Conservation (phyloP, 2,113 vertebrate genomes). For the Loxodonta africana region DNA sequence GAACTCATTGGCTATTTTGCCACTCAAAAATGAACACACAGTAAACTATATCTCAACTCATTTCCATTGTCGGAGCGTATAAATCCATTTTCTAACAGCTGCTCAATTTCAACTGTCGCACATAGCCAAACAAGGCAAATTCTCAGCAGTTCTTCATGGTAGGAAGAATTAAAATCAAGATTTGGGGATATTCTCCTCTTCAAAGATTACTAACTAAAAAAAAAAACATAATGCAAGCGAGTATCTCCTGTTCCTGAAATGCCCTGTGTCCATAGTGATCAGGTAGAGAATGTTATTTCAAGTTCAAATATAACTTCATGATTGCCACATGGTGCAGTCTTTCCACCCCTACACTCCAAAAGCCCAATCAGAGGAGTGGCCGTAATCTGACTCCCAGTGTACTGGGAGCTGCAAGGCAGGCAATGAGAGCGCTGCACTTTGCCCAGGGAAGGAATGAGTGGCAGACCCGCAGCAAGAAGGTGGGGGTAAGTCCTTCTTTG, state of each 20-base stretch:
- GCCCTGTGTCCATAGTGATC: slow-evolving; percentile 64
- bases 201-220: slow-evolving; percentile 30
- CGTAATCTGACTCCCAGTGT: slow-evolving; percentile 85
- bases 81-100: not conserved
- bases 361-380: slow-evolving; percentile 85
- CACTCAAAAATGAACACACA: not conserved
- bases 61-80: not conserved
- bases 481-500: slow-evolving; percentile 88
- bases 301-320: slow-evolving; percentile 82
- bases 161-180: not conserved
- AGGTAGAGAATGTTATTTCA: slow-evolving; percentile 79
- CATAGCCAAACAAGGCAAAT: not conserved
- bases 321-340: slow-evolving; percentile 75
- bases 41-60: not conserved
- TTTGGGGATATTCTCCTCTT: not conserved
- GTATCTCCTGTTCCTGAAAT: slow-evolving; percentile 39
- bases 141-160: not conserved
- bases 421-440: slow-evolving; percentile 78
- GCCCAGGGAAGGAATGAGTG: slow-evolving; percentile 88
- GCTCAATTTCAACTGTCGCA: not conserved
- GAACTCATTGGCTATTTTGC: not conserved
- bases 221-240: slow-evolving; percentile 20
- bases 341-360: slow-evolving; percentile 82
- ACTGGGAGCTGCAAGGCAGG: slow-evolving; percentile 62
- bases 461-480: slow-evolving; percentile 81